Evolutionary conservation across 2,888 invertebrate genomes (phyloP).

Genomic region (Heliconius ethilla): DNA sequence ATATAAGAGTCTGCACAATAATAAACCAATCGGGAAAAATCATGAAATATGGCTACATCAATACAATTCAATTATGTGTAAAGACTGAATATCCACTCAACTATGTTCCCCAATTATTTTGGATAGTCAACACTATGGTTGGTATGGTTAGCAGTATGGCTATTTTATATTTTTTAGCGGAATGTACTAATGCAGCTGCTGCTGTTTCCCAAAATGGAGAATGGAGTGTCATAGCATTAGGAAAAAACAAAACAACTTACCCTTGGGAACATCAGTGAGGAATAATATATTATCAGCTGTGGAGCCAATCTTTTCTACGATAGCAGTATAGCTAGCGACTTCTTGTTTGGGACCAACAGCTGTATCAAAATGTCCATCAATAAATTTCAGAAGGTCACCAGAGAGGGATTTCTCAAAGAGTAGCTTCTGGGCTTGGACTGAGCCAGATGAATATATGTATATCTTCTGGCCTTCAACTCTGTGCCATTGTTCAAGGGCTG

Average conservation of each 20-base stretch:
- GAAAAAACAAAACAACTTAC: conserved; percentile 65
- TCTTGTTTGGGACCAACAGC: conserved; percentile 91
- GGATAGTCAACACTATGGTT: not conserved
- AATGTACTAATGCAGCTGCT: too few species aligned
- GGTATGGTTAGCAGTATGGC: not conserved
- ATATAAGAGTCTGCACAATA: too few species aligned
- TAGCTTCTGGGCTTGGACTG: conserved; percentile 93
- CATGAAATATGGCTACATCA: too few species aligned
- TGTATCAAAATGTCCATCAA: conserved; percentile 94
- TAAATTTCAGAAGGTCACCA: conserved; percentile 88
- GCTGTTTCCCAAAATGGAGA: too few species aligned
- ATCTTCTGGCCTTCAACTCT: conserved; percentile 84
- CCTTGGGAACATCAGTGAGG: conserved; percentile 92
- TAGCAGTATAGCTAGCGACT: conserved; percentile 88
- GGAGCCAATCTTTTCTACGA: conserved; percentile 85
- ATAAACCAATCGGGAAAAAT: too few species aligned
- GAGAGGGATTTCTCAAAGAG: conserved; percentile 88
- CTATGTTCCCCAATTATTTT: not conserved
- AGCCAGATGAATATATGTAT: conserved; percentile 96
- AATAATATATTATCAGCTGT: conserved; percentile 88
- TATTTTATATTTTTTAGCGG: not conserved
- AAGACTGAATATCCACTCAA: too few species aligned
- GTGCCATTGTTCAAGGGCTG: conserved; percentile 87
- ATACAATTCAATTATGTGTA: too few species aligned
- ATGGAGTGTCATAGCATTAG: too few species aligned